Evolutionary conservation across 2,888 invertebrate species (phyloP).

Genomic region (Drosophila monieri): DNA sequence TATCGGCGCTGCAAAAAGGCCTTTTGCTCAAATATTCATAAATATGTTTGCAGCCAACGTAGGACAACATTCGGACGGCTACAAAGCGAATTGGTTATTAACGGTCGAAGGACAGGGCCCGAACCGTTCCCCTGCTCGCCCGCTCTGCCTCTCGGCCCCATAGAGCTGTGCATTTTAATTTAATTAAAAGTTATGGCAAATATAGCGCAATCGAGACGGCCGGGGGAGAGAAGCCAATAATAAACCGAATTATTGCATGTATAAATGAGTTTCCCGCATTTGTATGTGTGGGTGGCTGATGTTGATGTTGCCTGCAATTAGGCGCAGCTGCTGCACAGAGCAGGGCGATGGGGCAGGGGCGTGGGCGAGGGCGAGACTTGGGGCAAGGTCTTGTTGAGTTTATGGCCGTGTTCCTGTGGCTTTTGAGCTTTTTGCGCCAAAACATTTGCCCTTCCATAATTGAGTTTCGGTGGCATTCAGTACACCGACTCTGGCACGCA

Average conservation of each 20-base stretch:
- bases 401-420: conserved; percentile 67
- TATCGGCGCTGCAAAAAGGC: conserved; percentile 4
- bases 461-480: conserved; percentile 69
- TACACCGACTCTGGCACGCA: conserved; percentile 17
- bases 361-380: neutral
- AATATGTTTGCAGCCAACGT: conserved; percentile 61
- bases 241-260: conserved; percentile 75
- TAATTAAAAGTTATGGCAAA: conserved; percentile 77
- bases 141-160: conserved; percentile 32
- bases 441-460: conserved; percentile 69
- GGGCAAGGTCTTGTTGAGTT: conserved; percentile 31
- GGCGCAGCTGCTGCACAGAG: conserved; percentile 68
- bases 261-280: conserved; percentile 65
- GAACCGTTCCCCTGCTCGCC: conserved; percentile 4
- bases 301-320: conserved; percentile 68
- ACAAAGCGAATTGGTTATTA: conserved; percentile 78
- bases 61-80: conserved; percentile 39
- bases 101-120: conserved; percentile 42
- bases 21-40: conserved; percentile 71
- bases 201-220: conserved; percentile 48
- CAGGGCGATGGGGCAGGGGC: neutral
- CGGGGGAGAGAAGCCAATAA: conserved; percentile 59
- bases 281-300: conserved; percentile 25
- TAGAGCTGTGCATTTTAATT: conserved; percentile 76
- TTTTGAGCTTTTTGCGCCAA: conserved; percentile 72